A percentile compares a stretch with the other conserved stretches of the same genome.
phyloP scores from a whole-genome alignment of 2,797 vertebrate genomes.

The Rhinophrynus dorsalis region DNA sequence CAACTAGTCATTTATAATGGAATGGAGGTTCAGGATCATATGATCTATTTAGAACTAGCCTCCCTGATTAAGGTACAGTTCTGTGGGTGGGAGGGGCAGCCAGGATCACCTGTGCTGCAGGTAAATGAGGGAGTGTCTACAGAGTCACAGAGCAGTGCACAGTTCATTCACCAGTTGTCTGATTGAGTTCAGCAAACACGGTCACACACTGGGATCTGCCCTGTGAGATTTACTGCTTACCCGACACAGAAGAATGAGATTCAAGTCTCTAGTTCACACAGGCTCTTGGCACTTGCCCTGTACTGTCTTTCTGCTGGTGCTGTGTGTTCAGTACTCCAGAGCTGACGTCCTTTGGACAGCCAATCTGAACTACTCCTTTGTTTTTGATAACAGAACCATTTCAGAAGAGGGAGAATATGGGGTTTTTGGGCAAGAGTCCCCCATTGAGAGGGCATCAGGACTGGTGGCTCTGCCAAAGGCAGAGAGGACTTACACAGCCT shows the following conservation, averaged over 20 bases:
- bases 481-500: constrained; percentile 60
- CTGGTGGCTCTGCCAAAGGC: constrained; percentile 65
- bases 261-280: too few species aligned
- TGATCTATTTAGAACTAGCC: too few species aligned
- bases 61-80: too few species aligned
- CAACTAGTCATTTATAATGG: too few species aligned
- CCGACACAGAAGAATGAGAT: not conserved
- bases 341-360: constrained; percentile 71
- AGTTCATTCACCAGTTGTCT: constrained; percentile 51
- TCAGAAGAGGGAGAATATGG: constrained; percentile 74
- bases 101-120: constrained; percentile 19
- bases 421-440: constrained; percentile 79
- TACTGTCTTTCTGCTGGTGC: constrained; percentile 44
- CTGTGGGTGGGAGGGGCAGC: not conserved
- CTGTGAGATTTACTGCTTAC: not conserved
- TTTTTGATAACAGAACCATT: constrained; percentile 60
- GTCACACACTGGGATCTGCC: too few species aligned
- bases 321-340: constrained; percentile 41
- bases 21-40: too few species aligned
- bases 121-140: constrained; percentile 29
- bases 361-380: constrained; percentile 75
- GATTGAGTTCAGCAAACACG: too few species aligned
- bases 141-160: not conserved
- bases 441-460: constrained; percentile 64
- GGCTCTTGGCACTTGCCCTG: constrained; percentile 44